Conservation (phyloP, 2,113 vertebrate genomes). For the Phrynocephalus versicolor region DNA sequence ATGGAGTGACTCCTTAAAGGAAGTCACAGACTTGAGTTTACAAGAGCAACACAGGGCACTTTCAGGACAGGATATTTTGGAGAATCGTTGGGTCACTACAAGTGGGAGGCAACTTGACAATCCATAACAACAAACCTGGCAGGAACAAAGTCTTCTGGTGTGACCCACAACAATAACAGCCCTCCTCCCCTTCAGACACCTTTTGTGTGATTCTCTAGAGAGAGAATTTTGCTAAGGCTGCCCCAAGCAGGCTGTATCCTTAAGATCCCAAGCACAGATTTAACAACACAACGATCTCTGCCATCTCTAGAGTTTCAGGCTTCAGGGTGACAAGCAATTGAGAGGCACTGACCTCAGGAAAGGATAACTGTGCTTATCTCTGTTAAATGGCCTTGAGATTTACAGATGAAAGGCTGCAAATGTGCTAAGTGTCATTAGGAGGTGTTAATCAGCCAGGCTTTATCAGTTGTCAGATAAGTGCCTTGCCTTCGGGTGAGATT, state of each 20-base stretch:
- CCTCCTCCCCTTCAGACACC: not conserved
- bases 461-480: slow-evolving; percentile 18
- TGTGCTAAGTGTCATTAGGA: slow-evolving; percentile 10
- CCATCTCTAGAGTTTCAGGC: not conserved
- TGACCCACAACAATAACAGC: not conserved
- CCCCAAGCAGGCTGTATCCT: not conserved
- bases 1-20: too few species aligned
- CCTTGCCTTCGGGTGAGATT: not conserved
- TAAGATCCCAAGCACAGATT: not conserved
- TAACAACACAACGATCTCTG: not conserved
- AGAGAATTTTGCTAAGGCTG: not conserved
- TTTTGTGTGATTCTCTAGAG: not conserved
- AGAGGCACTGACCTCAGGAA: slow-evolving; percentile 18
- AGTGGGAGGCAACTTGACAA: not conserved
- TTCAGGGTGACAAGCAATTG: slow-evolving; percentile 5
- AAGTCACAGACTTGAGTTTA: too few species aligned
- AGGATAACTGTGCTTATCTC: slow-evolving; percentile 4
- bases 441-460: slow-evolving; percentile 12
- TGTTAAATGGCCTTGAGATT: slow-evolving; percentile 18
- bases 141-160: not conserved
- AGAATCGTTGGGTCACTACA: too few species aligned
- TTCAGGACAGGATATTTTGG: too few species aligned
- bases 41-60: too few species aligned
- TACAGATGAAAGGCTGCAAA: slow-evolving; percentile 21
- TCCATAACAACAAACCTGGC: not conserved